Evolutionary conservation across 30 jellyfish, hydroid and myxozoan species (phyloP), one percentile per base, ranked within the genome.

Genomic region (Calvadosia cruxmelitensis): DNA sequence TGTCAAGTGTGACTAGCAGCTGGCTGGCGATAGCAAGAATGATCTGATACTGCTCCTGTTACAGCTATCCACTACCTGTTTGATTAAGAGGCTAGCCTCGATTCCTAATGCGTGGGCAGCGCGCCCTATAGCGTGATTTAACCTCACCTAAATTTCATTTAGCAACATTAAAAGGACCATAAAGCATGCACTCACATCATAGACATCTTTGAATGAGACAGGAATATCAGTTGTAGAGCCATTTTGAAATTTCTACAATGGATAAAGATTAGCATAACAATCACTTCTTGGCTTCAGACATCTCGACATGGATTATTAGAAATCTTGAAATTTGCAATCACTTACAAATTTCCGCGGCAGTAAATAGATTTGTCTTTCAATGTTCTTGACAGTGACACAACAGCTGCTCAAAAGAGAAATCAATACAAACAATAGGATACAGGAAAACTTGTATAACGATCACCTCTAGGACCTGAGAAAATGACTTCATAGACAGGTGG

Each of bases 181-280:
- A 34, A 49, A 50, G 51, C 31, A 34, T 13, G 23, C 1, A 63
- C 63, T 24, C 50, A 82, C 99, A 84, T 91, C 95, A 51, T 91
- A 91, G 28, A 91, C 99, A 67, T 91, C 99, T 74, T 81, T 91
- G 83, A 91, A 83, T 29, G 90, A 84, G 24, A 91, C 92, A 0
- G 89, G 92, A 33, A 62, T 63, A 2, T 65, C 79, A 0, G 93
- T 53, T 28, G 73, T 84, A 12, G 74, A 73, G 20, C 99, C 99
- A 77, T 30, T 35, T 63, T 73, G 84, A 52, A 70, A 80, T 65
- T 67, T 86, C 96, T 86, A 63, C 2, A 64, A 83, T 15, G 27
- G 50, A 69, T 29, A 3, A 71, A 66, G 50, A 63, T 13, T 7
- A 65, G 3, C 49, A 12, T 13, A 12, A 65, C 3, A 29, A 26